phyloP scores from a whole-genome alignment of 2,113 vertebrate species.

The Clupea harengus region DNA sequence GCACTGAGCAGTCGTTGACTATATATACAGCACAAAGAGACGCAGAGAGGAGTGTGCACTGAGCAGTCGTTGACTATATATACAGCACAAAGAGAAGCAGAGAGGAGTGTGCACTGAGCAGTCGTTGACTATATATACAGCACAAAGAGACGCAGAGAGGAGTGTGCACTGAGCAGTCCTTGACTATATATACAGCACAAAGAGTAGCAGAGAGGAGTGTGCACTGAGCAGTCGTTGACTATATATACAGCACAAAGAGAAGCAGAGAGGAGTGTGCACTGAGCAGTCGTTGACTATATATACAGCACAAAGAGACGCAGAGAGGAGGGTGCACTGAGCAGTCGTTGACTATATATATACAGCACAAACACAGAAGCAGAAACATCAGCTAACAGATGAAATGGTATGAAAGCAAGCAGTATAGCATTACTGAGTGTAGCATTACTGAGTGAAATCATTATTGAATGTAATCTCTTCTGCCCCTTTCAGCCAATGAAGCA shows the following conservation, averaged over 20 bases:
- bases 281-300: not conserved
- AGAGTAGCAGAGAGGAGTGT: not conserved
- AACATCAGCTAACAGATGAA: not conserved
- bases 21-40: not conserved
- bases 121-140: not conserved
- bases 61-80: not conserved
- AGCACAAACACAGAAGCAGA: not conserved
- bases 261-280: not conserved
- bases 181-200: not conserved
- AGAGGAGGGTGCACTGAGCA: not conserved
- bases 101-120: not conserved
- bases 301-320: not conserved
- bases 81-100: not conserved
- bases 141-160: not conserved
- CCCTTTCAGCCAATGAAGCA: conserved; percentile 81
- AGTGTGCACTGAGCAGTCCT: not conserved
- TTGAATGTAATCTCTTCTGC: conserved; percentile 32
- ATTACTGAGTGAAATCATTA: not conserved
- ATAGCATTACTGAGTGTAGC: not conserved
- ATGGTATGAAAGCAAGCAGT: not conserved
- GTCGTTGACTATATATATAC: not conserved
- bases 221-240: not conserved
- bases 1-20: not conserved
- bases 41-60: not conserved
- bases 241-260: not conserved